phyloP scores from a whole-genome alignment of 2,797 vertebrate species.

The Leuciscus waleckii region DNA sequence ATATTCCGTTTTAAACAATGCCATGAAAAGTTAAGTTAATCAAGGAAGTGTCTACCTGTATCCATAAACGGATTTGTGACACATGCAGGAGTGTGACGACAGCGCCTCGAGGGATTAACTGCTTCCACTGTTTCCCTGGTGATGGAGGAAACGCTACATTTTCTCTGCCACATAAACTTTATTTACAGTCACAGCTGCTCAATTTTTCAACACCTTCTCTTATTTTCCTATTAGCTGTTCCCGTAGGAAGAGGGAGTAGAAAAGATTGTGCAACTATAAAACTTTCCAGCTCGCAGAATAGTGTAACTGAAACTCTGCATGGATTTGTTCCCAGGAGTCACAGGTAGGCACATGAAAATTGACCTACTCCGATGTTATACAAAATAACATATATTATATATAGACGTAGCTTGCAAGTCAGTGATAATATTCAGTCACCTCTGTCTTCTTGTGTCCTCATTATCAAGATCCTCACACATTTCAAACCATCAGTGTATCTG shows the following conservation, averaged over 20 bases:
- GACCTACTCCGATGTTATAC: conserved; percentile 16
- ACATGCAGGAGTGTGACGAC: conserved; percentile 57
- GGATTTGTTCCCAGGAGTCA: conserved; percentile 36
- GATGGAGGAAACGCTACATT: conserved; percentile 77
- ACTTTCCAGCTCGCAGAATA: conserved; percentile 31
- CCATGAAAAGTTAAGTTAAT: conserved; percentile 44
- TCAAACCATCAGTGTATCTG: conserved; percentile 15
- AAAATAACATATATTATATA: conserved; percentile 36
- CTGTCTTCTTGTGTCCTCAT: not conserved
- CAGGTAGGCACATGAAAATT: not conserved
- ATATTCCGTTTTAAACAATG: conserved; percentile 39
- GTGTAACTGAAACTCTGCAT: conserved; percentile 1
- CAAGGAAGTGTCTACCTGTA: conserved; percentile 51
- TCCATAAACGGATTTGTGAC: conserved; percentile 56
- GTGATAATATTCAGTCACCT: conserved; percentile 25
- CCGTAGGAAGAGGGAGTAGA: conserved; percentile 63
- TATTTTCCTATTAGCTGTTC: conserved; percentile 75
- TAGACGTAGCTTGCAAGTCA: not conserved
- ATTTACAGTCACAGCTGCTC: conserved; percentile 84
- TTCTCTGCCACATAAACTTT: conserved; percentile 81
- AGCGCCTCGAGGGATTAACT: conserved; percentile 77
- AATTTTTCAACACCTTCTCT: conserved; percentile 78
- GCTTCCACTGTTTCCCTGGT: conserved; percentile 76
- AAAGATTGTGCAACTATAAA: conserved; percentile 52
- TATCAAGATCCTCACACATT: conserved; percentile 16